Conservation (phyloP, 2,888 invertebrate genomes). For the Sinohyriopsis cumingii region DNA sequence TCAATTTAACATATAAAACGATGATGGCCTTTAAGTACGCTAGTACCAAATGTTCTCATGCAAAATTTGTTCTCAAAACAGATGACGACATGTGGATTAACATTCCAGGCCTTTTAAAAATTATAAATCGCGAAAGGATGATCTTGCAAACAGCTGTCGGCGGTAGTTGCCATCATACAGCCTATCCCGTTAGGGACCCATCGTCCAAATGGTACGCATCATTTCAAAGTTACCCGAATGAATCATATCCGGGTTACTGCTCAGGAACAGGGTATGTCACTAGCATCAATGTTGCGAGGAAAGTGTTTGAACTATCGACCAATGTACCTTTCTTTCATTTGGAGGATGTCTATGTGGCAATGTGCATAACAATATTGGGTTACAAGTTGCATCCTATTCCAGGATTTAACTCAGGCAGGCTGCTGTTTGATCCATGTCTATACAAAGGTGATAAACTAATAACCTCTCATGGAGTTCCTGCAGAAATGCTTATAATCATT, state of each 20-base stretch:
- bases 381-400: slow-evolving; percentile 21
- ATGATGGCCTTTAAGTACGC: slow-evolving; percentile 36
- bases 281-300: slow-evolving; percentile 37
- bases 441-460: slow-evolving; percentile 28
- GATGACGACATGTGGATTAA: slow-evolving; percentile 44
- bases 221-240: slow-evolving; percentile 38
- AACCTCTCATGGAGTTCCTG: slow-evolving; percentile 32
- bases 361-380: slow-evolving; percentile 47
- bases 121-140: slow-evolving; percentile 9
- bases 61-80: slow-evolving; percentile 32
- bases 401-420: slow-evolving; percentile 42
- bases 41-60: slow-evolving; percentile 15
- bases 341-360: slow-evolving; percentile 58
- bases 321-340: slow-evolving; percentile 58
- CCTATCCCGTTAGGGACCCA: slow-evolving; percentile 40
- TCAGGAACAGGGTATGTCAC: slow-evolving; percentile 59
- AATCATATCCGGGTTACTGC: slow-evolving; percentile 54
- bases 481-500: no score
- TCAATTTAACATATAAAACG: slow-evolving; percentile 34
- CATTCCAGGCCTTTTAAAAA: slow-evolving; percentile 21
- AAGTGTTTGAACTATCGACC: slow-evolving; percentile 44
- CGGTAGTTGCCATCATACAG: slow-evolving; percentile 36
- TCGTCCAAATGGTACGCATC: slow-evolving; percentile 59
- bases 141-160: slow-evolving; percentile 32
- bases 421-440: slow-evolving; percentile 28